Evolutionary conservation across 2,888 invertebrate genomes (phyloP).

Genomic region (Drosophila phalerata): DNA sequence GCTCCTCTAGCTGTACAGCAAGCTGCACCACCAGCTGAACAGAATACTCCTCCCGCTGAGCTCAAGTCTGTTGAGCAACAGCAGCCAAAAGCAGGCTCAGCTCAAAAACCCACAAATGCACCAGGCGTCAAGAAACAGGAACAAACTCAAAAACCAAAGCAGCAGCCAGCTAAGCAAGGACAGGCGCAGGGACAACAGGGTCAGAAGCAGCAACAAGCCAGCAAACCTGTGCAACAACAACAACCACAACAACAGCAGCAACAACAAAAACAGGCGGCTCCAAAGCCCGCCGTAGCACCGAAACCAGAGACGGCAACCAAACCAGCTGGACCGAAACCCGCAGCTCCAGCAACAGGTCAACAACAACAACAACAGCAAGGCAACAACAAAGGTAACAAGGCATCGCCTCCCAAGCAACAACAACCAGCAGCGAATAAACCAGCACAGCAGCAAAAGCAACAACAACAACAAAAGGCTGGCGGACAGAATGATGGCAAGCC

Average conservation of each 20-base stretch:
- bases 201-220: constrained; percentile 1
- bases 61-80: constrained; percentile 4
- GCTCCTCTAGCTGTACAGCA: constrained; percentile 28
- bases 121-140: constrained; percentile 58
- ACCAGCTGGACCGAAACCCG: constrained; percentile 34
- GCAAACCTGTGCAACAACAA: constrained; percentile 24
- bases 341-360: constrained; percentile 12
- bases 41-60: not conserved
- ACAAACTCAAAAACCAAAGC: constrained; percentile 43
- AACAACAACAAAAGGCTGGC: constrained; percentile 18
- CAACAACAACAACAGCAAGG: constrained; percentile 38
- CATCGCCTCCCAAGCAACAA: constrained; percentile 58
- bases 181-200: constrained; percentile 10
- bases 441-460: constrained; percentile 38
- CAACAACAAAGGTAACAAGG: constrained; percentile 53
- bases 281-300: constrained; percentile 42
- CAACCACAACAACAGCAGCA: constrained; percentile 35
- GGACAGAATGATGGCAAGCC: constrained; percentile 42
- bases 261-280: constrained; percentile 45
- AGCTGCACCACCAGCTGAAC: not conserved
- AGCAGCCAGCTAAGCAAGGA: constrained; percentile 39
- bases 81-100: not conserved
- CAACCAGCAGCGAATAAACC: constrained; percentile 28
- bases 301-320: constrained; percentile 48
- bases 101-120: constrained; percentile 33